Evolutionary conservation across 2,113 vertebrate genomes (phyloP), one percentile per base, ranked within the genome.

Genomic region (Salvator merianae): DNA sequence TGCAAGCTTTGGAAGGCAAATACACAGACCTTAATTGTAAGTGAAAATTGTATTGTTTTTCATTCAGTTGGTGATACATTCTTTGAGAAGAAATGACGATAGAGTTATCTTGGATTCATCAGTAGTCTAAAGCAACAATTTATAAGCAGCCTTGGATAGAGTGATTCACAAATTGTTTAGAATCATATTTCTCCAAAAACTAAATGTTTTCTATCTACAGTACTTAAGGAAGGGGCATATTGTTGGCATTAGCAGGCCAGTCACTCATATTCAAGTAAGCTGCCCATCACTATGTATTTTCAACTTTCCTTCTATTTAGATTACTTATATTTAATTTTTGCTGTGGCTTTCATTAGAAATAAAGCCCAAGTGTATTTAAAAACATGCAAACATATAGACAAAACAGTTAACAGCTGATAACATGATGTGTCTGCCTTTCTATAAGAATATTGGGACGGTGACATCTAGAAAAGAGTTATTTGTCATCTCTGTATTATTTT

Each of bases 1-100:
- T 99, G 84, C 98, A 99, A 96, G 97, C 97, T 95, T 96, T 99
- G 94, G 99, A 99, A 95, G 95, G 97, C n/a, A 99, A 99, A 95
- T 99, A 99, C 94, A 97, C 98, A 90, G 99, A 99, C 88, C 94
- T 99, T 79, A 99, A 98, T 88, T 99, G 99, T 99, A 97, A 99
- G 99, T 99, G 77, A 63, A 47, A 34, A 43, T 88, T 94, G 62
- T 10, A 47, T 36, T 79, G 65, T 47, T 47, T 47, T 5, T 34
- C 24, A 63, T 16, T 59, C 55, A 59, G 55, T 59, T 59, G 55
- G 16, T 59, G 55, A 59, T 20, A 59, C 55, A 16, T 16, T 59
- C 2, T 59, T 59, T 59, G 55, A 65, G 22, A 8, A 65, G 68
- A 38, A 84, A 7, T 84, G 12, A 36, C 7, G 26, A 24, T 70